phyloP scores from a whole-genome alignment of 2,113 vertebrate species.

The Pandion haliaetus region DNA sequence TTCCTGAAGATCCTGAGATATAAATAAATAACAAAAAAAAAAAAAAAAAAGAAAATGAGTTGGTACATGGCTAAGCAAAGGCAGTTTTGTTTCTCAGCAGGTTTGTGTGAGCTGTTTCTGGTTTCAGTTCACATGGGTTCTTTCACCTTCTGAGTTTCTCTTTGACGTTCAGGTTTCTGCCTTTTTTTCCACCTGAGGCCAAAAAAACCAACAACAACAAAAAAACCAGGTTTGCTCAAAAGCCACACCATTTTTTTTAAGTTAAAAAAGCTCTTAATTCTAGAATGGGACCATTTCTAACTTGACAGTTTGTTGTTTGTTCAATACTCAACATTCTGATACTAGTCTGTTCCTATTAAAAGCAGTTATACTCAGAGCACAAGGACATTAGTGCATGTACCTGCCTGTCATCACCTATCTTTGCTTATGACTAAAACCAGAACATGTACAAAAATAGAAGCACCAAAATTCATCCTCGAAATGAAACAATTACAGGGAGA shows the following conservation, averaged over 20 bases:
- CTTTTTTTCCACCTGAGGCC: constrained; percentile 51
- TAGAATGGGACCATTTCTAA: not conserved
- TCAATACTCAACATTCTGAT: not conserved
- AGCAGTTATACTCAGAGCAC: not conserved
- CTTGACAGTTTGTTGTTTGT: not conserved
- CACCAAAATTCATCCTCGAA: constrained; percentile 12
- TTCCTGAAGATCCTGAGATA: not conserved
- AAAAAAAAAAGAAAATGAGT: not conserved
- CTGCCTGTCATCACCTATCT: not conserved
- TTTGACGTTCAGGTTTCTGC: constrained; percentile 63
- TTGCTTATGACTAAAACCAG: not conserved
- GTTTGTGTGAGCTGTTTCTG: constrained; percentile 66
- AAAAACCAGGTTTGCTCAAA: not conserved
- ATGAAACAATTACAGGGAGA: not conserved
- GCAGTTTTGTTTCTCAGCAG: constrained; percentile 55
- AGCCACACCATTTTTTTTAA: not conserved
- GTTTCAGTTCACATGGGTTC: constrained; percentile 68
- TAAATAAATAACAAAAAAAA: not conserved
- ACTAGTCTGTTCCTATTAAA: not conserved
- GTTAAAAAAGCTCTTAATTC: not conserved
- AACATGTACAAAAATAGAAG: constrained; percentile 5
- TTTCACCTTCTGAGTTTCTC: constrained; percentile 62
- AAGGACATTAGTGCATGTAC: not conserved
- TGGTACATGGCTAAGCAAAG: constrained; percentile 1
- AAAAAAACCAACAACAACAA: not conserved